phyloP scores from a whole-genome alignment of 1,140 invertebrate species.

The Geopemphigus sp. region DNA sequence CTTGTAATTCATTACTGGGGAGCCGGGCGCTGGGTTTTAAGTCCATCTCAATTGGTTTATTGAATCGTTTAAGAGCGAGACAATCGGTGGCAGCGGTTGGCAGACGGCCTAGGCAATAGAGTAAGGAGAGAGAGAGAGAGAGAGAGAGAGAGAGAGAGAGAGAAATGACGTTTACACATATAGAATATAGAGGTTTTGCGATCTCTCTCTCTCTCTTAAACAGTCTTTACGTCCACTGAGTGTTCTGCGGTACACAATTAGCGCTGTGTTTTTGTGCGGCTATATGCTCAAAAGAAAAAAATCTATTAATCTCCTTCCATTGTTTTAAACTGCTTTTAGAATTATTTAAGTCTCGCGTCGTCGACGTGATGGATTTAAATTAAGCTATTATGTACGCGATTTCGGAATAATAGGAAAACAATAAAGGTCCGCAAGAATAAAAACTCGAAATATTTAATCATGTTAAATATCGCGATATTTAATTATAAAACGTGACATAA shows the following conservation, averaged over 20 bases:
- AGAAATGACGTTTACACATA: background rate
- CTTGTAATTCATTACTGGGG: slow-evolving; percentile 50
- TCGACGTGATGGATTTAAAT: slow-evolving; percentile 18
- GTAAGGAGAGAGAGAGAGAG: background rate
- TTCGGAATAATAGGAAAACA: slow-evolving; percentile 1
- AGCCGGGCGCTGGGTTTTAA: slow-evolving; percentile 36
- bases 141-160: background rate
- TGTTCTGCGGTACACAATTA: slow-evolving; percentile 41
- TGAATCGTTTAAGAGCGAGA: slow-evolving; percentile 48
- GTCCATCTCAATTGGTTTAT: slow-evolving; percentile 50
- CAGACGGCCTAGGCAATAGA: slow-evolving; percentile 16
- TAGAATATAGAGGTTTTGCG: slow-evolving; percentile 23
- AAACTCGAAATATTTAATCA: background rate
- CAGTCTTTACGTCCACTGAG: slow-evolving; percentile 28
- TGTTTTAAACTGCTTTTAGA: slow-evolving; percentile 31
- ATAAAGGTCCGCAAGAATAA: background rate
- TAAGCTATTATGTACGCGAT: background rate
- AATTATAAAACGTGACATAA: too few species aligned
- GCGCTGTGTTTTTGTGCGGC: slow-evolving; percentile 37
- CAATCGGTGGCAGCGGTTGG: slow-evolving; percentile 9
- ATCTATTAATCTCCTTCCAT: slow-evolving; percentile 39
- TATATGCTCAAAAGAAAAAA: slow-evolving; percentile 27
- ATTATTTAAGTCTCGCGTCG: slow-evolving; percentile 34
- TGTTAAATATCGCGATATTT: too few species aligned
- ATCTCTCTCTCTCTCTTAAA: slow-evolving; percentile 1